Conservation (phyloP, 2,113 vertebrate species). For the Erinaceus europaeus region DNA sequence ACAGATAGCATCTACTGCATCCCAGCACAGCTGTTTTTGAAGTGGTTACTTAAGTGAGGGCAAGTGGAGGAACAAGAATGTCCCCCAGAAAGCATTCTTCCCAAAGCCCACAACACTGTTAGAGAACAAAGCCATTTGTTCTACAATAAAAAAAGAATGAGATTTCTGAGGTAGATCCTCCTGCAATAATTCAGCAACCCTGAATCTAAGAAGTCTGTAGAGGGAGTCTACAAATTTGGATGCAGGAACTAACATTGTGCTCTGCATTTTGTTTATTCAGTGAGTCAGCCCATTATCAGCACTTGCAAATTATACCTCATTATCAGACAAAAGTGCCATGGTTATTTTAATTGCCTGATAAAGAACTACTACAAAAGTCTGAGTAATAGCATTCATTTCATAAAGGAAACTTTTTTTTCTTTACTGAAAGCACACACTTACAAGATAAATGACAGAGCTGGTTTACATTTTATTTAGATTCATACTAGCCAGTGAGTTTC, state of each 20-base stretch:
- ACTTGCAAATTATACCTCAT: slow-evolving; percentile 56
- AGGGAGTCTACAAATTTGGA: not conserved
- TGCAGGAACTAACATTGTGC: not conserved
- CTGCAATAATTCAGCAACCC: not conserved
- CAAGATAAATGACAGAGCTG: slow-evolving; percentile 25
- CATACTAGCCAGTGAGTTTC: not conserved
- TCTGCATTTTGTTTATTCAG: slow-evolving; percentile 34
- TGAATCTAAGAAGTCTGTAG: not conserved
- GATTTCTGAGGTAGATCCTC: slow-evolving; percentile 2
- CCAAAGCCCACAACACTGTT: not conserved
- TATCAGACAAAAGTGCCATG: slow-evolving; percentile 48
- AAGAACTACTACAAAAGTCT: slow-evolving; percentile 54
- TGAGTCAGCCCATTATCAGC: slow-evolving; percentile 16
- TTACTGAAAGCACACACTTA: not conserved
- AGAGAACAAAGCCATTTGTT: not conserved
- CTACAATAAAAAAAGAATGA: not conserved
- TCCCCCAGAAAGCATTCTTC: not conserved
- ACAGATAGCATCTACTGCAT: not conserved
- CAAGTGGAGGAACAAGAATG: not conserved
- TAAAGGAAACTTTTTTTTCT: not conserved
- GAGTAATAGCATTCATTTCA: slow-evolving; percentile 45
- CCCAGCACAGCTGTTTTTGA: not conserved
- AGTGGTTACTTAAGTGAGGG: too few species aligned
- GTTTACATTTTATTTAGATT: not conserved
- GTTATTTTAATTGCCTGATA: slow-evolving; percentile 43